These are phyloP conservation scores for Nettapus auritus DNA, from an alignment of 2,113 vertebrate species.

Conservation along the genomic window DNA sequence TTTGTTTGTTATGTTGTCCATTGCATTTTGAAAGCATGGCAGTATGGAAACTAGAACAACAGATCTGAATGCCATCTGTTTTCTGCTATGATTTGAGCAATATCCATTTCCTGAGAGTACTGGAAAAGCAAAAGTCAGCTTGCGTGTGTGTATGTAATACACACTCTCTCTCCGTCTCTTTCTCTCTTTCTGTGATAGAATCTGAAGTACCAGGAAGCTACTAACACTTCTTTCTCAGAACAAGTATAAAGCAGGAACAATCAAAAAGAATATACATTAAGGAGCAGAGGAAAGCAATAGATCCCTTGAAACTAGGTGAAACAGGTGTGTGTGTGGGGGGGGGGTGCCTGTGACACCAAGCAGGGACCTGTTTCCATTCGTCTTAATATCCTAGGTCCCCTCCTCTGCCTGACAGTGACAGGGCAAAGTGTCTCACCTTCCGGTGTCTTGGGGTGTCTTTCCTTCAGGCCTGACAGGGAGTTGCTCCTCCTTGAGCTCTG, in stretches of 20 bases:
- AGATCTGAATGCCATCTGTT: neutral
- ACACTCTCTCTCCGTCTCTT: neutral
- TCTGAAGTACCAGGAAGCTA: neutral
- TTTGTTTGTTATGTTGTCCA: neutral
- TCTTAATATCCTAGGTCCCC: too few relatives aligned
- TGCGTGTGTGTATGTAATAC: fast-evolving
- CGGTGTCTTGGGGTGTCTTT: too few relatives aligned
- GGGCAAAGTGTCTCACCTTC: too few relatives aligned
- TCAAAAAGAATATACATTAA: neutral
- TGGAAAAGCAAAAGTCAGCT: neutral
- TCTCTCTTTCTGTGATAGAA: neutral
- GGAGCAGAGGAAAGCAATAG: neutral
- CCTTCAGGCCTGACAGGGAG: too few relatives aligned
- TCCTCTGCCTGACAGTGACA: too few relatives aligned
- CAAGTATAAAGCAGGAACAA: neutral
- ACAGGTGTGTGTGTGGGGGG: too few relatives aligned
- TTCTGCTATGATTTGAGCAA: neutral
- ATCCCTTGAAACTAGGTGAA: neutral
- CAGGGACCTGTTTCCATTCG: too few relatives aligned
- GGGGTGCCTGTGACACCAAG: too few relatives aligned
- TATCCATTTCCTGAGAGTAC: neutral
- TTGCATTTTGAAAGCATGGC: neutral
- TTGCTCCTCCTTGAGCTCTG: too few relatives aligned
- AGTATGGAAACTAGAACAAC: neutral
- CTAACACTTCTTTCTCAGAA: neutral